Evolutionary conservation across 2,888 invertebrate species (phyloP).

Genomic region (Diplazon laetatorius): DNA sequence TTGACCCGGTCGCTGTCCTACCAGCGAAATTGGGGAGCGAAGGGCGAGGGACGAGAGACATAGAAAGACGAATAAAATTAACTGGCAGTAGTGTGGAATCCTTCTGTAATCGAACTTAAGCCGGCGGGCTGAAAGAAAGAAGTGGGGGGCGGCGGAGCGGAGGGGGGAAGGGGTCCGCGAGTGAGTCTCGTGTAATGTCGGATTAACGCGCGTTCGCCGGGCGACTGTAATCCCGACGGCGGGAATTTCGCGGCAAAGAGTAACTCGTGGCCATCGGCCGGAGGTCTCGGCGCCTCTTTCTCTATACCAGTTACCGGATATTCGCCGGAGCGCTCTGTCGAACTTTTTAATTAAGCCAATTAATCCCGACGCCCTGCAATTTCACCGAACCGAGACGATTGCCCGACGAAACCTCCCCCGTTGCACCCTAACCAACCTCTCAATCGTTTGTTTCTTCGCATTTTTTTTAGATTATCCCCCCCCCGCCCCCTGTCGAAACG

Average conservation of each 20-base stretch:
- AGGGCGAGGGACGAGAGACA: neutral
- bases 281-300: constrained; percentile 17
- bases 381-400: constrained; percentile 45
- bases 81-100: constrained; percentile 37
- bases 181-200: constrained; percentile 56
- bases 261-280: constrained; percentile 15
- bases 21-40: no score
- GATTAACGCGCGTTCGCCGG: constrained; percentile 57
- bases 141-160: no score
- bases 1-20: no score
- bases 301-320: constrained; percentile 18
- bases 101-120: constrained; percentile 51
- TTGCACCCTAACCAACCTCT: neutral
- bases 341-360: constrained; percentile 70
- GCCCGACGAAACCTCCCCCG: constrained; percentile 19
- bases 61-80: constrained; percentile 26
- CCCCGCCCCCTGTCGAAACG: no score
- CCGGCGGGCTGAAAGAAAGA: no score
- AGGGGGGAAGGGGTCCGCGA: neutral
- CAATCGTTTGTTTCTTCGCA: neutral
- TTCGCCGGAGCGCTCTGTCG: constrained; percentile 42
- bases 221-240: constrained; percentile 58
- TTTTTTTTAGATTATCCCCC: no score
- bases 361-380: constrained; percentile 57
- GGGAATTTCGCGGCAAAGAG: constrained; percentile 17